A percentile compares a stretch with the other conserved stretches of the same genome.
These are phyloP conservation scores for Apaloderma vittatum DNA, from an alignment of 2,113 vertebrate genomes.

Conservation along the genomic window DNA sequence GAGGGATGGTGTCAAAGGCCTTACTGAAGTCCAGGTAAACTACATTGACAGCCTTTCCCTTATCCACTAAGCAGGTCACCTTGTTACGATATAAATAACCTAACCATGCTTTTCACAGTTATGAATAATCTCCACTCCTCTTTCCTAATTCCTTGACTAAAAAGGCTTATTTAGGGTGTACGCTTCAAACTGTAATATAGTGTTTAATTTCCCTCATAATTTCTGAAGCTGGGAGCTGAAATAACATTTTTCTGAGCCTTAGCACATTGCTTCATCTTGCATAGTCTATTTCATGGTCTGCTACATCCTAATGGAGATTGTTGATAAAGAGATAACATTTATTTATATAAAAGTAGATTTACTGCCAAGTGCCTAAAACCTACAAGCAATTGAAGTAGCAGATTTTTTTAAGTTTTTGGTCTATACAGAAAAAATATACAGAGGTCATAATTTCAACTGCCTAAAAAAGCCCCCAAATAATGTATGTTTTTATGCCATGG, in stretches of 20 bases:
- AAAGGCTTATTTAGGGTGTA: slow-evolving; percentile 70
- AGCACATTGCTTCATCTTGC: slow-evolving; percentile 80
- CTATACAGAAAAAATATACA: slow-evolving; percentile 9
- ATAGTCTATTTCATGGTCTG: slow-evolving; percentile 86
- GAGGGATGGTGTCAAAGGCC: too few species aligned
- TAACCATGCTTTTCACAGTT: slow-evolving; percentile 61
- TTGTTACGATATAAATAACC: too few species aligned
- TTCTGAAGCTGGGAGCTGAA: slow-evolving; percentile 77
- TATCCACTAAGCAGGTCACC: too few species aligned
- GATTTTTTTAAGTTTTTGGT: slow-evolving; percentile 20
- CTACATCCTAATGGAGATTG: slow-evolving; percentile 80
- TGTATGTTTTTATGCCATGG: neutral
- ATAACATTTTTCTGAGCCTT: slow-evolving; percentile 74
- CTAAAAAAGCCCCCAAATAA: neutral
- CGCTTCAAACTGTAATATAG: slow-evolving; percentile 72
- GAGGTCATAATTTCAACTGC: slow-evolving; percentile 8
- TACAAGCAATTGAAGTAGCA: slow-evolving; percentile 57
- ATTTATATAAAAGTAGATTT: slow-evolving; percentile 84
- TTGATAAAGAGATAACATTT: slow-evolving; percentile 83
- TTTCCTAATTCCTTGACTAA: slow-evolving; percentile 66
- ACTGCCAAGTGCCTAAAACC: slow-evolving; percentile 67
- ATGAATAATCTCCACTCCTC: slow-evolving; percentile 59
- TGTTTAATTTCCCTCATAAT: slow-evolving; percentile 80
- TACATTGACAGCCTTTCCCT: too few species aligned
- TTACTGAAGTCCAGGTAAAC: too few species aligned